Evolutionary conservation across 2,113 vertebrate genomes (phyloP), one percentile per base, ranked within the genome.

Genomic region (Aix galericulata): DNA sequence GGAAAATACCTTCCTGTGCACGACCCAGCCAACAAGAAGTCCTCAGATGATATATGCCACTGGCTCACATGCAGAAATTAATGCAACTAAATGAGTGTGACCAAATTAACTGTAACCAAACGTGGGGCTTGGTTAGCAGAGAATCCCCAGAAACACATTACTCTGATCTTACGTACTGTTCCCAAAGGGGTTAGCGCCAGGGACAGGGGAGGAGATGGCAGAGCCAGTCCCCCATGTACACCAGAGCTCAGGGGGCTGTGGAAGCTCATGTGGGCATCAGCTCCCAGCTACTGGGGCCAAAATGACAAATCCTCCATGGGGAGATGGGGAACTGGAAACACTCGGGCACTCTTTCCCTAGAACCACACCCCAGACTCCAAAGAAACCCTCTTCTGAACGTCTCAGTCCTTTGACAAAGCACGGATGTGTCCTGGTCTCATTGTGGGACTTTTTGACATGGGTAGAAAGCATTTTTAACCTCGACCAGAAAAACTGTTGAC

Each of bases 281-380:
- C 36, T 4, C 7, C 13, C 6, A 2, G 21, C 26, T 82, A 48
- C 38, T 6, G 10, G 16, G 75, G 4, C 58, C 60, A 15, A 44
- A 17, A 2, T 44, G 52, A 75, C n/a, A 87, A 44, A 72, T 46
- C 4, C 27, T 17, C 16, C 44, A 6, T 0, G 27, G 53, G 34
- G 13, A 79, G 58, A 46, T 0, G 3, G 9, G 21, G 25, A 86
- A 80, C 5, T 32, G 22, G 32, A 22, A 34, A 20, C 0, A 3
- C 13, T 38, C 13, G 34, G 63, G 20, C 27, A 69, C 18, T 44
- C 42, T 3, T 68, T 63, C 29, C 42, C 17, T 15, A 88, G 8
- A 81, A 52, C 15, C 13, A 42, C 23, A 23, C 7, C 20, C 21
- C 73, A 52, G 42, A 40, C 21, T 38, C 29, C 48, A n/a, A 27